These are phyloP conservation scores for Trichoplusia ni DNA, from an alignment of 1,140 invertebrate species.

Conservation along the genomic window DNA sequence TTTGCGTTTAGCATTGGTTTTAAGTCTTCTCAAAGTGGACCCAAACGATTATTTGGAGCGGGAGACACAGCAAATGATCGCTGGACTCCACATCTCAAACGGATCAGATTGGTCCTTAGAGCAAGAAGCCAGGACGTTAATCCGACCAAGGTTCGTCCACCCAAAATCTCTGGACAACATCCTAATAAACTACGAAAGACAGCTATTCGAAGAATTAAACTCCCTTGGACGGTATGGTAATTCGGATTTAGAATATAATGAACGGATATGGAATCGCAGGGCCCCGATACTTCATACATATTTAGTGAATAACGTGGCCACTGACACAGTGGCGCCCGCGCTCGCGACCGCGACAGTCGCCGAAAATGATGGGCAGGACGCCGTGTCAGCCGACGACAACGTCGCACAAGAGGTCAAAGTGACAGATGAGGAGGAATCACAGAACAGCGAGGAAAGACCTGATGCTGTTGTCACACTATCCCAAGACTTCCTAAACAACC, in stretches of 20 bases:
- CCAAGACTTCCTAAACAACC: constrained; percentile 61
- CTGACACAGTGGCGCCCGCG: constrained; percentile 63
- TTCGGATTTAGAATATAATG: constrained; percentile 57
- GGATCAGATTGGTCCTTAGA: constrained; percentile 85
- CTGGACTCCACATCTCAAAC: constrained; percentile 84
- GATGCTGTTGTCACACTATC: constrained; percentile 69
- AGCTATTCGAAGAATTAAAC: constrained; percentile 90
- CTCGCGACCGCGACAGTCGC: constrained; percentile 48
- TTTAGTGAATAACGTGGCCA: constrained; percentile 74
- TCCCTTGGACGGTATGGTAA: constrained; percentile 81
- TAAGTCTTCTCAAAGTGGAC: constrained; percentile 89
- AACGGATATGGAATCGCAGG: constrained; percentile 65
- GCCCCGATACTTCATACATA: constrained; percentile 70
- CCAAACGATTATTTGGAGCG: constrained; percentile 85
- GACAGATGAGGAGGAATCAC: constrained; percentile 54
- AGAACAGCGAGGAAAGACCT: constrained; percentile 32
- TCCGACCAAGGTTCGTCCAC: constrained; percentile 84
- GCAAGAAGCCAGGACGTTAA: constrained; percentile 79
- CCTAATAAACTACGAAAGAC: constrained; percentile 86
- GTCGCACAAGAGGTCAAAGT: constrained; percentile 75
- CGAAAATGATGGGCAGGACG: constrained; percentile 53
- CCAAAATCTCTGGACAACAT: constrained; percentile 89
- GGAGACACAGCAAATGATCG: constrained; percentile 75
- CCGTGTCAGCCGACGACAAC: constrained; percentile 70
- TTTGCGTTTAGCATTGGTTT: constrained; percentile 88